Evolutionary conservation across 2,888 invertebrate genomes (phyloP).

Genomic region (Perithous albicinctus): DNA sequence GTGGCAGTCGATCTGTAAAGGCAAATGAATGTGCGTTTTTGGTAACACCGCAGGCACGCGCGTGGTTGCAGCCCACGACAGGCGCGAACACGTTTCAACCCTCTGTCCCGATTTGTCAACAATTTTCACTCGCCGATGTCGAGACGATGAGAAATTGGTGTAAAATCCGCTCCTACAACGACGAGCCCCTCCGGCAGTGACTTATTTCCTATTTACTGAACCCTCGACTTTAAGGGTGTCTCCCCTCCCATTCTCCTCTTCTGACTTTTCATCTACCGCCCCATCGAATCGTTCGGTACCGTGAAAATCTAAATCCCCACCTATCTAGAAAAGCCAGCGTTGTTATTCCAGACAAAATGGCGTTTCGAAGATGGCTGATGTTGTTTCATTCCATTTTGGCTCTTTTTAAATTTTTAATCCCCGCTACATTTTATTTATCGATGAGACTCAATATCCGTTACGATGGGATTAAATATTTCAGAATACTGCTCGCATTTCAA

Average conservation of each 20-base stretch:
- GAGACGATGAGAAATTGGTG: slow-evolving; percentile 82
- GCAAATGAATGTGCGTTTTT: slow-evolving; percentile 62
- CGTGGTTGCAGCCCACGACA: not conserved
- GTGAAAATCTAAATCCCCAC: slow-evolving; percentile 64
- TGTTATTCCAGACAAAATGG: slow-evolving; percentile 81
- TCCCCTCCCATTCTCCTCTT: slow-evolving; percentile 30
- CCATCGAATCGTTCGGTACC: slow-evolving; percentile 63
- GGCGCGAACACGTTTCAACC: slow-evolving; percentile 17
- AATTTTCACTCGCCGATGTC: slow-evolving; percentile 83
- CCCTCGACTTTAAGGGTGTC: slow-evolving; percentile 70
- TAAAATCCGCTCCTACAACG: slow-evolving; percentile 81
- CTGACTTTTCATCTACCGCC: slow-evolving; percentile 66
- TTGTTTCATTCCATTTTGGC: slow-evolving; percentile 49
- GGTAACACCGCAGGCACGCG: slow-evolving; percentile 28
- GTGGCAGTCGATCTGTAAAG: slow-evolving; percentile 51
- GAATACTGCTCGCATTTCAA: too few relatives aligned
- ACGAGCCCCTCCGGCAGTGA: slow-evolving; percentile 81
- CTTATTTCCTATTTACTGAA: slow-evolving; percentile 84
- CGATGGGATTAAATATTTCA: slow-evolving; percentile 21
- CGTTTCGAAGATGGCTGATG: slow-evolving; percentile 76
- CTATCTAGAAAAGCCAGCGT: slow-evolving; percentile 56
- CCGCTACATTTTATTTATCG: not conserved
- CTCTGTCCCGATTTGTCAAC: slow-evolving; percentile 79
- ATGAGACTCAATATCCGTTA: slow-evolving; percentile 8
- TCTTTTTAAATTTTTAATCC: slow-evolving; percentile 28